These are phyloP conservation scores for Pedicia rivosa DNA, from an alignment of 2,888 invertebrate genomes.

Conservation along the genomic window DNA sequence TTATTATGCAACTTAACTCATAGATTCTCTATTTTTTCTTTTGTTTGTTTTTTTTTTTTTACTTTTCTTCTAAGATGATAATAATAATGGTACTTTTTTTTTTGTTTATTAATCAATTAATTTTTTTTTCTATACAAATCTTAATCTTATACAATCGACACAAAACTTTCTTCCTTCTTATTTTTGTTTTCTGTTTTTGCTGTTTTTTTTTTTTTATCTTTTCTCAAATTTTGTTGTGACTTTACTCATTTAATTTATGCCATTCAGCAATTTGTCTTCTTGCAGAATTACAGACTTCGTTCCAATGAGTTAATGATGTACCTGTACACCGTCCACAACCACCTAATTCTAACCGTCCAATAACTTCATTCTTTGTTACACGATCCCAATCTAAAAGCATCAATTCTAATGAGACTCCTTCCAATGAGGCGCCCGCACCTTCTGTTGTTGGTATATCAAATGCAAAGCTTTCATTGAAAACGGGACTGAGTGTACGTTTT, in stretches of 20 bases:
- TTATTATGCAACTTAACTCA: too few relatives aligned
- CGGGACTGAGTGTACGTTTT: slow-evolving; percentile 92
- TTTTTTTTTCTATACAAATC: too few relatives aligned
- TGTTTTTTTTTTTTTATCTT: background rate
- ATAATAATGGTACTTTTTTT: too few relatives aligned
- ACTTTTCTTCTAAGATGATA: too few relatives aligned
- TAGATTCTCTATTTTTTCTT: too few relatives aligned
- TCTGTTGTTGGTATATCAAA: slow-evolving; percentile 80
- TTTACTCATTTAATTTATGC: slow-evolving; percentile 91
- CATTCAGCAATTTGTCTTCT: slow-evolving; percentile 97
- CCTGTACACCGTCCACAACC: slow-evolving; percentile 62
- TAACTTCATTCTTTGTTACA: slow-evolving; percentile 96
- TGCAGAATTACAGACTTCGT: slow-evolving; percentile 92
- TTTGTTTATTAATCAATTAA: too few relatives aligned
- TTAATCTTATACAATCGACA: too few relatives aligned
- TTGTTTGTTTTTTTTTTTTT: too few relatives aligned
- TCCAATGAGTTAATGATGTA: slow-evolving; percentile 87
- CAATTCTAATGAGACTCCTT: slow-evolving; percentile 29
- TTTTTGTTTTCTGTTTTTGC: too few relatives aligned
- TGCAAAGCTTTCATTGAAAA: slow-evolving; percentile 97
- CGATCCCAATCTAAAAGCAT: slow-evolving; percentile 84
- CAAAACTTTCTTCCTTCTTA: too few relatives aligned
- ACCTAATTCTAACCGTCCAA: slow-evolving; percentile 88
- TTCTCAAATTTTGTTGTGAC: too few relatives aligned
- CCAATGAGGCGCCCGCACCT: slow-evolving; percentile 32